phyloP scores from a whole-genome alignment of 2,113 vertebrate species.

The Gopherus evgoodei region DNA sequence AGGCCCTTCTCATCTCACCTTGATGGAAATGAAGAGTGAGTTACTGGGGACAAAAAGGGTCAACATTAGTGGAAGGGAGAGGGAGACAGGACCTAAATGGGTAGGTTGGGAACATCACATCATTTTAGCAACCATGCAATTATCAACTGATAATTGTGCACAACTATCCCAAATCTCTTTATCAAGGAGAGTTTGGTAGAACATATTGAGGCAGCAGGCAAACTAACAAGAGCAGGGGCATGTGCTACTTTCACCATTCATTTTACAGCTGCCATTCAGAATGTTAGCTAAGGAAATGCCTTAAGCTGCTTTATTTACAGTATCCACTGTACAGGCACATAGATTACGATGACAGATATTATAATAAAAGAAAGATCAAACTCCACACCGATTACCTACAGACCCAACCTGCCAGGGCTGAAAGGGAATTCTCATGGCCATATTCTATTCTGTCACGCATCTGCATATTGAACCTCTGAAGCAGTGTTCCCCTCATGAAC shows the following conservation, averaged over 20 bases:
- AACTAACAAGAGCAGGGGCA: neutral
- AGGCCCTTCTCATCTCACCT: neutral
- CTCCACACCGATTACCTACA: fast-evolving
- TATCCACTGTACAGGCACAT: neutral
- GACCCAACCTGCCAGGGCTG: neutral
- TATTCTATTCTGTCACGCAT: fast-evolving
- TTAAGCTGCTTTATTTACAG: too few relatives aligned
- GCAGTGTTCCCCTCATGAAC: neutral
- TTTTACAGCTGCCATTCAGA: neutral
- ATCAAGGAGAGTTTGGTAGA: neutral
- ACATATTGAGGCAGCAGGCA: neutral
- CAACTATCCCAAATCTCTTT: neutral
- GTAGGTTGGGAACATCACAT: neutral
- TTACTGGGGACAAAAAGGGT: neutral
- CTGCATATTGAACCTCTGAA: neutral
- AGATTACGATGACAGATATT: neutral
- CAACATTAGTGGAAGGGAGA: neutral
- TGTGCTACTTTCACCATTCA: neutral
- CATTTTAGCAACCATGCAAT: neutral
- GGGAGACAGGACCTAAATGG: neutral
- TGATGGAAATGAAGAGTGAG: neutral
- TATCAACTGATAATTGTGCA: neutral
- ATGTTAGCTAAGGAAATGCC: neutral
- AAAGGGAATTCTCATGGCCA: neutral
- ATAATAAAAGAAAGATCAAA: neutral